Conservation (phyloP, 2,888 invertebrate genomes). For the Drosophila neotestacea region DNA sequence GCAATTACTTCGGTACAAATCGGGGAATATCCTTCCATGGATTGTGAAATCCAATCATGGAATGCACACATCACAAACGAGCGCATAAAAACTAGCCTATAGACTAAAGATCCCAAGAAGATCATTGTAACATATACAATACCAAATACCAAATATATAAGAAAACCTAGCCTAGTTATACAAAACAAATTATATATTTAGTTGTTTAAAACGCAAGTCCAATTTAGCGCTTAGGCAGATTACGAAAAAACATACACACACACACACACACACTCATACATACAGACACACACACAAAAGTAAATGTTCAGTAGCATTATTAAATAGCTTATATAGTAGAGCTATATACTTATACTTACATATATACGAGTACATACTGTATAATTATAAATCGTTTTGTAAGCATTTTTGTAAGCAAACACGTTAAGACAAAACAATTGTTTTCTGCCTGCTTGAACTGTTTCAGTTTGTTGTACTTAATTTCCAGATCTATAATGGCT, state of each 20-base stretch:
- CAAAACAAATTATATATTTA: slow-evolving; percentile 55
- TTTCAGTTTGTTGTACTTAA: slow-evolving; percentile 21
- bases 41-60: slow-evolving; percentile 16
- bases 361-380: slow-evolving; percentile 15
- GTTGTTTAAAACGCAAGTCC: slow-evolving; percentile 55
- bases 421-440: slow-evolving; percentile 1
- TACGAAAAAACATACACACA: slow-evolving; percentile 16
- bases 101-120: slow-evolving; percentile 70
- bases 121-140: slow-evolving; percentile 77
- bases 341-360: slow-evolving; percentile 10
- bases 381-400: slow-evolving; percentile 50
- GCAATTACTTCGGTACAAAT: slow-evolving; percentile 41
- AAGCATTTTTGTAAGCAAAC: slow-evolving; percentile 52
- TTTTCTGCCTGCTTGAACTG: slow-evolving; percentile 19
- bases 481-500: slow-evolving; percentile 8
- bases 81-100: slow-evolving; percentile 65
- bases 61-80: slow-evolving; percentile 18
- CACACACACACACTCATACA: slow-evolving; percentile 15
- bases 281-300: slow-evolving; percentile 5
- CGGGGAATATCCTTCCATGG: slow-evolving; percentile 48
- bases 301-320: slow-evolving; percentile 44
- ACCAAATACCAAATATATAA: slow-evolving; percentile 67
- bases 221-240: slow-evolving; percentile 45
- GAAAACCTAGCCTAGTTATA: slow-evolving; percentile 70
- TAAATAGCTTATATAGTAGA: slow-evolving; percentile 29